Percentiles rank a stretch among this genome's conserved stretches.
These are phyloP conservation scores for Penaeus indicus DNA, from an alignment of 1,140 invertebrate species.

Conservation along the genomic window DNA sequence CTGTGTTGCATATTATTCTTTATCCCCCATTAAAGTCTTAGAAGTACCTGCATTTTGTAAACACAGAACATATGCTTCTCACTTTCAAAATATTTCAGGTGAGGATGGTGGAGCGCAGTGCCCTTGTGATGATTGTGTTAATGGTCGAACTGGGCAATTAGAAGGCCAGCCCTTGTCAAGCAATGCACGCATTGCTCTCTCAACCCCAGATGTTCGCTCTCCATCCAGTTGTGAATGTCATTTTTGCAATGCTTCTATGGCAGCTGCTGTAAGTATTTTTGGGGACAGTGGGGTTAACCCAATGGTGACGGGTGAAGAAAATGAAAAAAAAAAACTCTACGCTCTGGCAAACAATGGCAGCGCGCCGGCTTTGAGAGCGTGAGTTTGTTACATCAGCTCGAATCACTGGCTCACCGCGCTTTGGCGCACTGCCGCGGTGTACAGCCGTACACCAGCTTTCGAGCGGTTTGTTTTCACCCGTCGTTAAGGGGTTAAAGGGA, in stretches of 20 bases:
- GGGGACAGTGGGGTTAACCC: neutral
- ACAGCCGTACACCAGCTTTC: no score
- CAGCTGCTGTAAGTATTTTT: conserved; percentile 37
- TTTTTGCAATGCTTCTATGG: conserved; percentile 53
- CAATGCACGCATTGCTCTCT: neutral
- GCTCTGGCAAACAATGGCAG: no score
- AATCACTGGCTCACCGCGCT: no score
- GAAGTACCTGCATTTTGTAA: no score
- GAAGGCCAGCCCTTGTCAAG: conserved; percentile 8
- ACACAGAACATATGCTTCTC: no score
- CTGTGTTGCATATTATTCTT: neutral
- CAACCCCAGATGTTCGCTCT: conserved; percentile 33
- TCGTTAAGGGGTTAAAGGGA: neutral
- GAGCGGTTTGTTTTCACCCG: no score
- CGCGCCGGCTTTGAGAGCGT: no score
- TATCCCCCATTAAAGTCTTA: neutral
- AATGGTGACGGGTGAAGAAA: neutral
- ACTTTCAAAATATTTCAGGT: neutral
- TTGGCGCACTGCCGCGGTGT: no score
- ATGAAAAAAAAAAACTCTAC: no score
- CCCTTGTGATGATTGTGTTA: conserved; percentile 48
- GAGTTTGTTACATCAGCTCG: no score
- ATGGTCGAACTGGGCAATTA: neutral
- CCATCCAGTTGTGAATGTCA: conserved; percentile 60
- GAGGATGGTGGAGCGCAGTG: conserved; percentile 44